Percentiles rank a stretch among this genome's conserved stretches.
phyloP scores from a whole-genome alignment of 2,888 invertebrate genomes.

The Diaperis boleti region DNA sequence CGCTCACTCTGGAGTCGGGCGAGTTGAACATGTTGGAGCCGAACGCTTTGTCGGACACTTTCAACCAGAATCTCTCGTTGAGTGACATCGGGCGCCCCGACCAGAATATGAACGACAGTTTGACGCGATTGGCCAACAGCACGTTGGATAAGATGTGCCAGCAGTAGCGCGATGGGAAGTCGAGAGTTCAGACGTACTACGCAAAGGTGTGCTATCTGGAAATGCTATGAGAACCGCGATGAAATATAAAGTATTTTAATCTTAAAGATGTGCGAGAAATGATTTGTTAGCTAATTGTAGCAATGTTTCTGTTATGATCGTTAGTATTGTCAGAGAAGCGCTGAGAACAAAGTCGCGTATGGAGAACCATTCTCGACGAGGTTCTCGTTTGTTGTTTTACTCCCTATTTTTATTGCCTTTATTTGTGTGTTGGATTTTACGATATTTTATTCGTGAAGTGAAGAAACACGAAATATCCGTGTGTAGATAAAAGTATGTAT shows the following conservation, averaged over 20 bases:
- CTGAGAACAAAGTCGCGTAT: background rate
- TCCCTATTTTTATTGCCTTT: background rate
- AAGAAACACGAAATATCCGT: background rate
- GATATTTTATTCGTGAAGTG: background rate
- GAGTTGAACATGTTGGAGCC: conserved; percentile 53
- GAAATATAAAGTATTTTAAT: no score
- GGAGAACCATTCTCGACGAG: background rate
- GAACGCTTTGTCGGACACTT: conserved; percentile 65
- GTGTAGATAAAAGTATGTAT: background rate
- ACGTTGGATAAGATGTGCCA: conserved; percentile 65
- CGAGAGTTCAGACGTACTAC: background rate
- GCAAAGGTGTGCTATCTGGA: background rate
- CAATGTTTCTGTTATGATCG: background rate
- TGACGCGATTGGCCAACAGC: conserved; percentile 68
- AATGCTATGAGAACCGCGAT: no score
- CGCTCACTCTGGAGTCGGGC: conserved; percentile 27
- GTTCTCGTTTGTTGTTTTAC: conserved; percentile 1
- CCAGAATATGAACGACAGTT: conserved; percentile 70
- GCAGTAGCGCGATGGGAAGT: background rate
- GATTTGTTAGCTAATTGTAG: background rate
- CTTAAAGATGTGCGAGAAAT: background rate
- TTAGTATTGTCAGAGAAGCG: no score
- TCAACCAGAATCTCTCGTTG: conserved; percentile 66
- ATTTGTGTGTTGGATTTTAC: background rate
- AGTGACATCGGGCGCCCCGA: conserved; percentile 61